Base-by-base conservation (phyloP, 1,140 invertebrate species). In the Orius insidiosus region DNA sequence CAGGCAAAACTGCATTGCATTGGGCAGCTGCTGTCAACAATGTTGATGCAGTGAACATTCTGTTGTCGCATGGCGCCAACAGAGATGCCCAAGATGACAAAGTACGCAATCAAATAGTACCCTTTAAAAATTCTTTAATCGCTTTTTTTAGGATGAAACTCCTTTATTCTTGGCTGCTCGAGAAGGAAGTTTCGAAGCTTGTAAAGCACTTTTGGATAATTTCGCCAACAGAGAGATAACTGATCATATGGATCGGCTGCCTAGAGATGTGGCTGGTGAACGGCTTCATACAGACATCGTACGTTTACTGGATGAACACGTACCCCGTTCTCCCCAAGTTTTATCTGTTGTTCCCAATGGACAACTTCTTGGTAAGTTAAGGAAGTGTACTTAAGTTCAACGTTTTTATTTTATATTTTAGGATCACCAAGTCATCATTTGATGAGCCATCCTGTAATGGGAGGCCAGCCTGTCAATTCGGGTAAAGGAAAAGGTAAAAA, bases 1-100 rank as follows among this genome's bases (percentile, higher is more conserved):
- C 79, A 36, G 90, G 89, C 38, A 95, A 94, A 62, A 95, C 92
- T 0, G 89, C 90, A 0, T 67, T 98, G 0, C 93, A 98, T 59
- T 98, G 93, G 93, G 92, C 92, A 0, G 85, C 90, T 0, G 85
- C 92, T 5, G 90, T 96, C 0, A 95, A 96, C 55, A 96, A 96
- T 55, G 80, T 87, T 0, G 87, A 93, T 50, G 92, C 90, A 0
- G 85, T 95, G 0, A 85, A 87, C 52, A 81, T 88, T n/a, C 63
- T 98, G 2, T 62, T 97, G 2, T 73, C 81, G 32, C 85, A 94
- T 54, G 86, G 87, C 4, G 92, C 90, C 1, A 97, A 97, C 58
- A 74, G 87, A 49, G 93, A 98, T 62, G 90, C 90, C 0, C 92
- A 97, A 61, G 87, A 97, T 55, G 81, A 87, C 52, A 93, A 94